Conservation (phyloP, 2,797 vertebrate genomes). For the Melanogrammus aeglefinus region DNA sequence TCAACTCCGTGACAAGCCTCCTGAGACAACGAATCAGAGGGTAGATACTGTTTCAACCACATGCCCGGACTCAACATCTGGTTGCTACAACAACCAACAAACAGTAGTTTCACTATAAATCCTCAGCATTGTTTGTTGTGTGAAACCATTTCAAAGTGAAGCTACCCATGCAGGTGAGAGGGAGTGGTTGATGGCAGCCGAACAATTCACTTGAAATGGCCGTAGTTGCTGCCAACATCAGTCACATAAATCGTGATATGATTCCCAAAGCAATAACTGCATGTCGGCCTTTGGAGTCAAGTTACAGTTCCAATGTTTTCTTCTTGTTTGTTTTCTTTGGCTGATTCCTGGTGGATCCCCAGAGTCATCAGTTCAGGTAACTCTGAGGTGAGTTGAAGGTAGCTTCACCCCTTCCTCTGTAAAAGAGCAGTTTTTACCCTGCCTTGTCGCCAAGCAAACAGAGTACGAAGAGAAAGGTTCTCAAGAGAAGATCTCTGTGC, state of each 20-base stretch:
- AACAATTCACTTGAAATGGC: slow-evolving; percentile 69
- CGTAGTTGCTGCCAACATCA: slow-evolving; percentile 69
- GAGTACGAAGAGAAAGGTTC: slow-evolving; percentile 7
- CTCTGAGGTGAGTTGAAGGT: background rate
- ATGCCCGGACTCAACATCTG: background rate
- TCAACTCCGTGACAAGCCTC: background rate
- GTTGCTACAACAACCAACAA: slow-evolving; percentile 44
- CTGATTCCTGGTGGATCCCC: background rate
- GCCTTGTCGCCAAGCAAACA: slow-evolving; percentile 39
- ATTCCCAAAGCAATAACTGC: slow-evolving; percentile 14
- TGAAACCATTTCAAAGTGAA: slow-evolving; percentile 59
- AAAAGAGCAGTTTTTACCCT: slow-evolving; percentile 5
- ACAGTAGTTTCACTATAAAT: slow-evolving; percentile 57
- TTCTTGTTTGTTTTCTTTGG: background rate
- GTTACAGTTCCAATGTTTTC: background rate
- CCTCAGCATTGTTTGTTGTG: background rate
- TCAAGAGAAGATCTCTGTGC: slow-evolving; percentile 52
- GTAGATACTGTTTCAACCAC: background rate
- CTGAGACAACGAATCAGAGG: background rate
- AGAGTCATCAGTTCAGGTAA: background rate
- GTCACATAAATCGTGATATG: slow-evolving; percentile 60
- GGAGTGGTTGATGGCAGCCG: slow-evolving; percentile 62
- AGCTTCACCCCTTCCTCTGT: background rate
- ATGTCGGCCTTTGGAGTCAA: background rate
- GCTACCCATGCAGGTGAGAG: slow-evolving; percentile 67